Base-by-base conservation (phyloP, 2,888 invertebrate species). In the Drosophila fungiperda region DNA sequence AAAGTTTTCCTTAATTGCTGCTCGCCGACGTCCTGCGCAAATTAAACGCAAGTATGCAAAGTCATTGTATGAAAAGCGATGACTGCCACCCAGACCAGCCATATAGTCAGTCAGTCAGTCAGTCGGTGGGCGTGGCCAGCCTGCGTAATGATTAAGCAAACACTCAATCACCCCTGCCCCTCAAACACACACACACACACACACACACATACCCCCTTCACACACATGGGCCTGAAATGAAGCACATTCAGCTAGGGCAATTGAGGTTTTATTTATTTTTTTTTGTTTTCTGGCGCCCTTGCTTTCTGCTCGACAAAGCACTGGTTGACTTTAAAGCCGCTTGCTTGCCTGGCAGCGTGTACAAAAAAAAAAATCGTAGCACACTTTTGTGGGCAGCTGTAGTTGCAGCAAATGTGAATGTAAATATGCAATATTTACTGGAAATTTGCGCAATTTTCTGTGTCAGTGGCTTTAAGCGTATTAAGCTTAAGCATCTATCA, bases 21-120 rank as follows among this genome's bases (percentile, higher is more conserved):
- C 74, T 61, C 68, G 68, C 70, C 62, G 68, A 58, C 29, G 42
- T 23, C 42, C 36, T 67, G 68, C 68, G 80, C 77, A 86, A 85
- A 89, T 89, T 80, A 82, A 86, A 80, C 76, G 82, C 78, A 84
- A 89, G 73, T 82, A 87, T 86, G 89, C 87, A 85, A 83, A 87
- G 87, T 89, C 87, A 87, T 87, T 82, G 77, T 77, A 70, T 62
- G 60, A 61, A 60, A 72, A 53, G 45, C 33, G 38, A 23, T 40
- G 59, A 66, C 45, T 58, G 49, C 26, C 62, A 49, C 48, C 9
- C 33, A 20, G 12, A 40, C 26, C 60, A 45, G 48, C 15, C 33
- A 20, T 5, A 35, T 49, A 48, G n/a, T 11, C 33, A 20, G 17
- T 40, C 36, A 32, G 35, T 33, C 67, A 20, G 38, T 7, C 57